A percentile compares a stretch with the other conserved stretches of the same genome.
These are phyloP conservation scores for Thamnophis sirtalis DNA, from an alignment of 2,113 vertebrate species.

Conservation along the genomic window DNA sequence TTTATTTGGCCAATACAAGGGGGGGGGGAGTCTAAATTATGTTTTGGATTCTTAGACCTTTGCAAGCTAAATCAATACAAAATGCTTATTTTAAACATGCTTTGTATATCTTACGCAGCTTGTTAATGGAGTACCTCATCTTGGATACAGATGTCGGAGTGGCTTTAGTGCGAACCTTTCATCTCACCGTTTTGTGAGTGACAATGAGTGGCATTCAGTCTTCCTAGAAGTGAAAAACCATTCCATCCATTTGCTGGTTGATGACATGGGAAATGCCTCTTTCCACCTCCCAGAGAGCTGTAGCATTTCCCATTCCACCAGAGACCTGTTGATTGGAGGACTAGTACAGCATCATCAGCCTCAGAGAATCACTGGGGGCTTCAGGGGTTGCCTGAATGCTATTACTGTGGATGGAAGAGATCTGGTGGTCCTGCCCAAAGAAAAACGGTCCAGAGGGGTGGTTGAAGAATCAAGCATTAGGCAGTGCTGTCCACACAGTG, in stretches of 20 bases:
- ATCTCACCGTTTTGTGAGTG: slow-evolving; percentile 63
- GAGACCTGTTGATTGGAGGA: slow-evolving; percentile 76
- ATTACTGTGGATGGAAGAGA: slow-evolving; percentile 75
- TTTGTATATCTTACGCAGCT: slow-evolving; percentile 70
- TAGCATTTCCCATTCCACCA: slow-evolving; percentile 51
- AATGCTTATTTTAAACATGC: not conserved
- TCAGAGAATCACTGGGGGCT: slow-evolving; percentile 61
- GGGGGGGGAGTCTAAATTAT: not conserved
- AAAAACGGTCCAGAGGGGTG: slow-evolving; percentile 55
- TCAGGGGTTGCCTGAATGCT: slow-evolving; percentile 83
- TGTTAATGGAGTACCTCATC: slow-evolving; percentile 68
- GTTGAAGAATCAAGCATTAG: slow-evolving; percentile 74
- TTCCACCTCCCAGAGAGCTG: slow-evolving; percentile 71
- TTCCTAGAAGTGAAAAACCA: slow-evolving; percentile 78
- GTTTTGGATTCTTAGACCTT: not conserved
- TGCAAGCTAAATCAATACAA: not conserved
- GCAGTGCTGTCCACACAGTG: slow-evolving; percentile 72
- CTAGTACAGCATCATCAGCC: slow-evolving; percentile 33
- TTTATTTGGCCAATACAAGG: not conserved
- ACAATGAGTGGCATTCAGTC: slow-evolving; percentile 80
- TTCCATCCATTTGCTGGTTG: slow-evolving; percentile 70
- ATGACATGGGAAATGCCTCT: slow-evolving; percentile 56
- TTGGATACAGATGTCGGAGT: slow-evolving; percentile 75
- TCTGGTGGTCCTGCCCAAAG: slow-evolving; percentile 57
- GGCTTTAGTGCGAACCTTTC: slow-evolving; percentile 56